Evolutionary conservation across 2,113 vertebrate genomes (phyloP).

Genomic region (Illadopsis cleaveri): DNA sequence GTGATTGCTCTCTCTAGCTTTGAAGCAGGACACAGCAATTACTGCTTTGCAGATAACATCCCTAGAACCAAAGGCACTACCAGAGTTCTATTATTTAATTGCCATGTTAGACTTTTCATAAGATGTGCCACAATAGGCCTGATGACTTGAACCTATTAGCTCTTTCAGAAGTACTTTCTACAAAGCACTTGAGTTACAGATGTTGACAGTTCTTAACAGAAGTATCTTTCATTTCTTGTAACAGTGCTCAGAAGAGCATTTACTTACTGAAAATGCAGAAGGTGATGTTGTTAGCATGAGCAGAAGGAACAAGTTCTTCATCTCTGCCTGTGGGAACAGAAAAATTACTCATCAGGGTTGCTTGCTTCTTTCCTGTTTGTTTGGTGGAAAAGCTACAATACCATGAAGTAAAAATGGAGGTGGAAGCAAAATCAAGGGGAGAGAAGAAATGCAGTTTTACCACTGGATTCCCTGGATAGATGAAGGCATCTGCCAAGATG

Average conservation of each 20-base stretch:
- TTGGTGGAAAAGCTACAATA: neutral
- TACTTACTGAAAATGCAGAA: constrained; percentile 64
- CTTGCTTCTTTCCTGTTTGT: neutral
- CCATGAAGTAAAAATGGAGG: neutral
- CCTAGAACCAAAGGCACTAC: neutral
- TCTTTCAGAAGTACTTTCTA: neutral
- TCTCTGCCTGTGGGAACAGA: constrained; percentile 50
- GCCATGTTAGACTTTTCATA: neutral
- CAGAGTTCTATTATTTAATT: neutral
- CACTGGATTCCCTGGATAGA: neutral
- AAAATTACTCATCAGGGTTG: neutral
- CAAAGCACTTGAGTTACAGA: neutral
- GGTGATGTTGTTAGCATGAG: neutral
- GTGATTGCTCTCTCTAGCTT: neutral
- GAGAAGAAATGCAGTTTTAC: neutral
- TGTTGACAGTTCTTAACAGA: neutral
- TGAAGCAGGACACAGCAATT: neutral
- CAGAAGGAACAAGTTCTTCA: constrained; percentile 49
- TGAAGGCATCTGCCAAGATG: neutral
- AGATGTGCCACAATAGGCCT: neutral
- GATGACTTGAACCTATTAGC: neutral
- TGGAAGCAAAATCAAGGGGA: neutral
- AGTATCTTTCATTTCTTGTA: neutral
- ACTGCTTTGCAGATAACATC: neutral
- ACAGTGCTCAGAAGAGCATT: neutral